Evolutionary conservation across 2,797 vertebrate species (phyloP).

Genomic region (Poecilia picta): DNA sequence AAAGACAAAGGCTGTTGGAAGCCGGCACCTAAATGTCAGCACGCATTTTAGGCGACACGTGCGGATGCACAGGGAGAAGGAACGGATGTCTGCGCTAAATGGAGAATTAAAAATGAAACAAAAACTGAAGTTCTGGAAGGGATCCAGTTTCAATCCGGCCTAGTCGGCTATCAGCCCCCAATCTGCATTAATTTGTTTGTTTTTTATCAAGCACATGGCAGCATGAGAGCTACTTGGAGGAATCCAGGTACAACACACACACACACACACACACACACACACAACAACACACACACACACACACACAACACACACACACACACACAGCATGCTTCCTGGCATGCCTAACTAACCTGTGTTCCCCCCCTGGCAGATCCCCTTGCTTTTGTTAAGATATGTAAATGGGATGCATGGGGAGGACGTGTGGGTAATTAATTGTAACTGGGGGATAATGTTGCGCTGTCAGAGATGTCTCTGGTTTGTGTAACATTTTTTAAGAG

Average conservation of each 20-base stretch:
- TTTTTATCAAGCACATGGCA: conserved; percentile 63
- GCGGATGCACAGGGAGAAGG: neutral
- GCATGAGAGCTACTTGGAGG: conserved; percentile 33
- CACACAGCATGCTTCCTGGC: conserved; percentile 62
- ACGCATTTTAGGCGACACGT: conserved; percentile 23
- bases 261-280: conserved; percentile 15
- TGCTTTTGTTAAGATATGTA: conserved; percentile 93
- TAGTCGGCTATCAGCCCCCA: conserved; percentile 44
- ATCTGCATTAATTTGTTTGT: conserved; percentile 65
- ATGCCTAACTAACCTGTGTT: conserved; percentile 87
- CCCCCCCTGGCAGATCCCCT: conserved; percentile 78
- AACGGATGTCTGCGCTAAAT: neutral
- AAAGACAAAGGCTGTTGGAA: conserved; percentile 40
- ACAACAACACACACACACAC: too few species aligned
- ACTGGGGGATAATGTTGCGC: conserved; percentile 94
- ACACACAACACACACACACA: conserved; percentile 23
- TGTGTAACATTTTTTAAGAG: conserved; percentile 91
- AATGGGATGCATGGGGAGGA: conserved; percentile 95
- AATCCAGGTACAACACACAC: neutral
- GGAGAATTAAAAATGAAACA: neutral
- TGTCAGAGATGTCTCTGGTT: conserved; percentile 95
- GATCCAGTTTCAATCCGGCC: conserved; percentile 29
- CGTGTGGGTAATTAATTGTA: conserved; percentile 98
- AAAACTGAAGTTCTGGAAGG: conserved; percentile 20
- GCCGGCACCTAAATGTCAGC: conserved; percentile 25